A percentile compares a stretch with the other conserved stretches of the same genome.
Evolutionary conservation across 2,888 invertebrate species (phyloP).

Genomic region (Lithosia quadra): DNA sequence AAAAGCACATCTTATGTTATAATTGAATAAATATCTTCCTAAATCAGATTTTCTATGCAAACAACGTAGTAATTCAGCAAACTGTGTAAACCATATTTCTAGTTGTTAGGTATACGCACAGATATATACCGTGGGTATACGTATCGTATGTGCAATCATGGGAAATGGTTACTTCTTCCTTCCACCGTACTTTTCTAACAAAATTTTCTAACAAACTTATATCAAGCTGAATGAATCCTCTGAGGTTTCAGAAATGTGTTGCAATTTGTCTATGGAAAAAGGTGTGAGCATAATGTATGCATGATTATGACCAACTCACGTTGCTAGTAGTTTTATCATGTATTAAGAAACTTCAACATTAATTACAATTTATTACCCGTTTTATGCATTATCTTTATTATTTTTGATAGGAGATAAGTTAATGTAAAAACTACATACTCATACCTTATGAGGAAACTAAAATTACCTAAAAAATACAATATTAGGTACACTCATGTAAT

Average conservation of each 20-base stretch:
- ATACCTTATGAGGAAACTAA: too few relatives aligned
- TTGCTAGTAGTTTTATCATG: neutral
- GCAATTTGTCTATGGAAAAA: too few relatives aligned
- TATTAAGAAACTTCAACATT: neutral
- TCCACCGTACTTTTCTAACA: neutral
- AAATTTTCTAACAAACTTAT: too few relatives aligned
- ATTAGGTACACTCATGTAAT: too few relatives aligned
- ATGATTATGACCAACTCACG: too few relatives aligned
- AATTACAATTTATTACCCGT: neutral
- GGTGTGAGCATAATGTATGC: too few relatives aligned
- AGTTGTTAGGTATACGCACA: neutral
- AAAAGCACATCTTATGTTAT: constrained; percentile 57
- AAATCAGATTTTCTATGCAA: neutral
- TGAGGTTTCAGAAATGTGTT: too few relatives aligned
- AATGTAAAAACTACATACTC: neutral
- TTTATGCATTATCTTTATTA: neutral
- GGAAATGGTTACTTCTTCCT: neutral
- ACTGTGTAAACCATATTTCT: neutral
- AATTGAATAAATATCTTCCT: neutral
- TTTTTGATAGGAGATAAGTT: neutral
- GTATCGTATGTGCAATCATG: neutral
- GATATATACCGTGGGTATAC: too few relatives aligned
- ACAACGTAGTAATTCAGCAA: neutral
- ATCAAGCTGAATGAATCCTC: too few relatives aligned
- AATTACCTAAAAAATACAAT: too few relatives aligned